Evolutionary conservation across 2,888 invertebrate species (phyloP).

Genomic region (Syrphus vitripennis): DNA sequence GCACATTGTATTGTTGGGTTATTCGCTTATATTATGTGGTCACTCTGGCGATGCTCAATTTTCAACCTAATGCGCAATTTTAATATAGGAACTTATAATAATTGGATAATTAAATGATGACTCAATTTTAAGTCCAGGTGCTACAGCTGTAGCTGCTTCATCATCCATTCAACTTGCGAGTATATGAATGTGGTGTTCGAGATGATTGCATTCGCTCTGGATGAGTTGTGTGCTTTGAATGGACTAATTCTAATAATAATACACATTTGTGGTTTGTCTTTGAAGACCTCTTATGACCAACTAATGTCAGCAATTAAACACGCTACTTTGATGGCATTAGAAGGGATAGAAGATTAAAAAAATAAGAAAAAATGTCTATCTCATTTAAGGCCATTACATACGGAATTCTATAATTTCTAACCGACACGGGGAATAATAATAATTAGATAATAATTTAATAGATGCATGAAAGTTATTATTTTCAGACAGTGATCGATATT

Average conservation of each 20-base stretch:
- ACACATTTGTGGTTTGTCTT: slow-evolving; percentile 36
- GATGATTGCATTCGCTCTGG: slow-evolving; percentile 22
- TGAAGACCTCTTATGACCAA: slow-evolving; percentile 19
- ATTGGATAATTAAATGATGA: slow-evolving; percentile 69
- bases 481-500: not conserved
- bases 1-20: not conserved
- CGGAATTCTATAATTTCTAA: slow-evolving; percentile 1
- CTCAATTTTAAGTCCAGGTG: slow-evolving; percentile 64
- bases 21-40: too few species aligned
- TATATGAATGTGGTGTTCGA: slow-evolving; percentile 29
- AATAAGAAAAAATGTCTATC: not conserved
- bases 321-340: slow-evolving; percentile 41
- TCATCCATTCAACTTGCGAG: not conserved
- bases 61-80: slow-evolving; percentile 47
- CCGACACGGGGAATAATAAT: not conserved
- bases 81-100: slow-evolving; percentile 44
- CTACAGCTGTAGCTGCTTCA: not conserved
- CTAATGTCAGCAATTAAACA: slow-evolving; percentile 60
- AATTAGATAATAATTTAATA: not conserved
- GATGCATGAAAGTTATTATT: not conserved
- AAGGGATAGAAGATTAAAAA: slow-evolving; percentile 3
- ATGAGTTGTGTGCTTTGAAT: slow-evolving; percentile 13
- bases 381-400: slow-evolving; percentile 24
- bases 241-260: slow-evolving; percentile 46
- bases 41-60: slow-evolving; percentile 42